Percentiles rank a stretch among this genome's conserved stretches.
These are phyloP conservation scores for Nebria salina DNA, from an alignment of 2,888 invertebrate species.

Conservation along the genomic window DNA sequence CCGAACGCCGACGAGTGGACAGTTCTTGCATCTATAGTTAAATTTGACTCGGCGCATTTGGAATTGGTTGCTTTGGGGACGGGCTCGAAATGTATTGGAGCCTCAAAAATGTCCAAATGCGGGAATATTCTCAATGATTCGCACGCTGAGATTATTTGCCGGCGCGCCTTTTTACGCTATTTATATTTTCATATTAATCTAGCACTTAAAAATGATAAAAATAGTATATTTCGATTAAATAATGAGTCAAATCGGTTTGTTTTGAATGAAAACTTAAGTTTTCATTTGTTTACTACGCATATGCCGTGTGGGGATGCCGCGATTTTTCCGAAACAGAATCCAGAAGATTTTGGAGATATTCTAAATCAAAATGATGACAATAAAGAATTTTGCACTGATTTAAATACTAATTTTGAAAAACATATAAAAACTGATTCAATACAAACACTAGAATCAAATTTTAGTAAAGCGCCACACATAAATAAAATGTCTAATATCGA, in stretches of 20 bases:
- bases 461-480: no score
- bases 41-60: conserved; percentile 61
- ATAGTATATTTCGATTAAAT: conserved; percentile 58
- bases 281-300: conserved; percentile 88
- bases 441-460: no score
- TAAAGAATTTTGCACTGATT: no score
- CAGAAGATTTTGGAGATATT: conserved; percentile 54
- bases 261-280: conserved; percentile 70
- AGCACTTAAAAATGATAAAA: conserved; percentile 54
- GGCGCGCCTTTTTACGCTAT: conserved; percentile 84
- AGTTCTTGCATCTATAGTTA: conserved; percentile 78
- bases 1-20: conserved; percentile 84
- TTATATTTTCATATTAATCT: conserved; percentile 72
- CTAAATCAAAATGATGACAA: conserved; percentile 14
- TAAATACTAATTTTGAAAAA: no score
- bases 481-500: no score
- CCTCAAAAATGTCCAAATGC: conserved; percentile 68
- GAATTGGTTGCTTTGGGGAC: conserved; percentile 85
- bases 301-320: conserved; percentile 95
- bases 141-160: conserved; percentile 89
- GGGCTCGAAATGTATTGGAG: conserved; percentile 91
- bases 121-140: conserved; percentile 87
- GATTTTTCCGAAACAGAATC: conserved; percentile 72
- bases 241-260: conserved; percentile 60
- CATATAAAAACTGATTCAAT: no score